Conservation (phyloP, 2,113 vertebrate species). For the Pterocles burchelli region DNA sequence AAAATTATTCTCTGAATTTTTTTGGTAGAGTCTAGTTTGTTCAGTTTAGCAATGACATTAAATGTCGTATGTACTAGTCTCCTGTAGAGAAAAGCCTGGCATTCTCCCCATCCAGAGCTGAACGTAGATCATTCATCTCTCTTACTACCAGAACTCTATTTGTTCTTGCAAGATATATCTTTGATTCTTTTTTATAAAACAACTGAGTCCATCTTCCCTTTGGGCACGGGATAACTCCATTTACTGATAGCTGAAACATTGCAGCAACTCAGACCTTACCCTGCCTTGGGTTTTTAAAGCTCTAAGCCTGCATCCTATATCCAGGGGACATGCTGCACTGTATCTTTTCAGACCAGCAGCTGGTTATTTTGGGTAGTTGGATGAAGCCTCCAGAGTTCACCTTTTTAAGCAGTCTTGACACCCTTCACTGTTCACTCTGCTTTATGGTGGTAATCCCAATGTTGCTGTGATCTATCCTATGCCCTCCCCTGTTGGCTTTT, state of each 20-base stretch:
- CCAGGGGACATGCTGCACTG: not conserved
- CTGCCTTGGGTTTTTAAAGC: not conserved
- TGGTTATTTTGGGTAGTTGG: not conserved
- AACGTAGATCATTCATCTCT: not conserved
- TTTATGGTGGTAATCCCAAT: not conserved
- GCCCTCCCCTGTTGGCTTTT: not conserved
- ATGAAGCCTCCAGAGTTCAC: not conserved
- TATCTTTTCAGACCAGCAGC: not conserved
- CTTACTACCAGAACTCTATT: not conserved
- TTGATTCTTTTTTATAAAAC: not conserved
- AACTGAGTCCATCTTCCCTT: not conserved
- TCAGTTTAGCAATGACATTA: not conserved
- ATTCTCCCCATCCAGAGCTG: not conserved
- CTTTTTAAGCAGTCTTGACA: not conserved
- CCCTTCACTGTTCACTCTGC: not conserved
- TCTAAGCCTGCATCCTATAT: not conserved
- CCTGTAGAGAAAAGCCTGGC: not conserved
- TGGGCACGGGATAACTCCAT: not conserved
- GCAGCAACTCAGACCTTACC: not conserved
- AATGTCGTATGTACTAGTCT: not conserved
- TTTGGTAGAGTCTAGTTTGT: not conserved
- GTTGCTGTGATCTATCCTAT: not conserved
- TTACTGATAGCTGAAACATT: not conserved
- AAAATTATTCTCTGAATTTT: not conserved
- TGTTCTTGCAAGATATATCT: not conserved